phyloP scores from a whole-genome alignment of 2,888 invertebrate genomes.

The Drosophila greeni region DNA sequence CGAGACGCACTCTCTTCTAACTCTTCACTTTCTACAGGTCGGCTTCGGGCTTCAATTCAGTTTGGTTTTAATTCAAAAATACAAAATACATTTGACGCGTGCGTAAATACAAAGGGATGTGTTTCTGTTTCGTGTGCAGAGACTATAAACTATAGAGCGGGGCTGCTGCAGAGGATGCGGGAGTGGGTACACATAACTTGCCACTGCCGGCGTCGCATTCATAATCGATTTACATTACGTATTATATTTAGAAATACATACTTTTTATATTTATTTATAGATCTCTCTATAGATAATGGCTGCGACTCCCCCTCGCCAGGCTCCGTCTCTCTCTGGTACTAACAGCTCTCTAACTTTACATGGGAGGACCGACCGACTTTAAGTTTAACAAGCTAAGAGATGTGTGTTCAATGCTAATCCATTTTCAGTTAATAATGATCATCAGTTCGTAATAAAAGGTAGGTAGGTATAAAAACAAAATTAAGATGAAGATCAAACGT shows the following conservation, averaged over 20 bases:
- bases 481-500: slow-evolving; percentile 34
- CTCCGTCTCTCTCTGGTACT: slow-evolving; percentile 17
- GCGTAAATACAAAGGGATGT: slow-evolving; percentile 45
- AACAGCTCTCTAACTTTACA: slow-evolving; percentile 32
- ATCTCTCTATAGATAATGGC: slow-evolving; percentile 32
- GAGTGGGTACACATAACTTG: slow-evolving; percentile 7
- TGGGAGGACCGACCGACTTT: slow-evolving; percentile 27
- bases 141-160: slow-evolving; percentile 31
- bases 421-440: slow-evolving; percentile 29
- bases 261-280: slow-evolving; percentile 41
- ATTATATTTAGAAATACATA: slow-evolving; percentile 38
- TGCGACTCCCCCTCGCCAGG: slow-evolving; percentile 16
- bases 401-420: slow-evolving; percentile 27
- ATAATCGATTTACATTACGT: slow-evolving; percentile 38
- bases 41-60: slow-evolving; percentile 45
- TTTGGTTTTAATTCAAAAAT: slow-evolving; percentile 42
- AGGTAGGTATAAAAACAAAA: slow-evolving; percentile 30
- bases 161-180: slow-evolving; percentile 5
- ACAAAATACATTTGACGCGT: slow-evolving; percentile 39
- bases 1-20: slow-evolving; percentile 19
- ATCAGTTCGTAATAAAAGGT: slow-evolving; percentile 25
- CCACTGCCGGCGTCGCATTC: slow-evolving; percentile 12
- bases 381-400: slow-evolving; percentile 29
- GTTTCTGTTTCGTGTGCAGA: slow-evolving; percentile 35
- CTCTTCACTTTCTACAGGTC: slow-evolving; percentile 24